Evolutionary conservation across 2,888 invertebrate species (phyloP), one percentile per base, ranked within the genome.

Genomic region (Frankliniella intonsa): DNA sequence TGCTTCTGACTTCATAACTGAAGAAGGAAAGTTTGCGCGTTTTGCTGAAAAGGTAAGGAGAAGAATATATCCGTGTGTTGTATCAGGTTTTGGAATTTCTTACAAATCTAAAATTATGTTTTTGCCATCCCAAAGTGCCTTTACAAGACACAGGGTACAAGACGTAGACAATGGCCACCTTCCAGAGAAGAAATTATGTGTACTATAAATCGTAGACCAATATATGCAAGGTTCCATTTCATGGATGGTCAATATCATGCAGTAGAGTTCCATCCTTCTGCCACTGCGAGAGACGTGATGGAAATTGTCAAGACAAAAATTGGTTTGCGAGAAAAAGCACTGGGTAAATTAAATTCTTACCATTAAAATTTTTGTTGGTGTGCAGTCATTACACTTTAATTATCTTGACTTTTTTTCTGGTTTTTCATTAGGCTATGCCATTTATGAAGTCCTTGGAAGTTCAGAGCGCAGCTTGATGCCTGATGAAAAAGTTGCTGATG

Each of bases 241-340:
- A 93, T 97, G 92, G 97, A 97, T 87, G 97, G 97, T 0, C 97
- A 97, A 87, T 97, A 97, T 87, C 95, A 97, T 88, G 95, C 97
- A 0, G 93, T 98, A 0, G 97, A 97, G 88, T 98, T 98, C 89
- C 96, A 97, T 86, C 96, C 97, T 0, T 96, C 96, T 51, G 95
- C 97, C 80, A 96, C 97, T 0, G 95, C 97, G 7, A 92, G 93
- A 86, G 97, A 97, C 87, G 94, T 97, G 3, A 93, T 97, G 87
- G 93, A 94, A 86, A 93, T 95, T 87, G 93, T 98, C 80, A 92
- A 96, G 85, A 93, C 93, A 85, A 97, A 97, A 90, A 96, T 98
- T 85, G 97, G 97, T 0, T 91, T 97, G 83, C 91, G 92, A 83
- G 92, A 94, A 82, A 90, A 92, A 82, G 94, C 95, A 12, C 93